phyloP scores from a whole-genome alignment of 2,888 invertebrate species.

The Scaptomyza polygonia region DNA sequence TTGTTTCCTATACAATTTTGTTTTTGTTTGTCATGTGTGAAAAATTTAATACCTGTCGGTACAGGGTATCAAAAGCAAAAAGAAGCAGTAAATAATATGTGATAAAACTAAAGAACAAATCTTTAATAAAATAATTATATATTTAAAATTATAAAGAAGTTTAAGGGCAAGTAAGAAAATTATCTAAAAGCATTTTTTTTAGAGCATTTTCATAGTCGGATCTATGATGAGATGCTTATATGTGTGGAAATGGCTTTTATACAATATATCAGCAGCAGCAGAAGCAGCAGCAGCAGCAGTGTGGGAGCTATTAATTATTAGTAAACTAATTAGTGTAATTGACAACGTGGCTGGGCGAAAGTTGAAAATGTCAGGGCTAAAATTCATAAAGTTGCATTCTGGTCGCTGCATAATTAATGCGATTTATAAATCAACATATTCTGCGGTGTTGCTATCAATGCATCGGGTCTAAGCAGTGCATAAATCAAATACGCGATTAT shows the following conservation, averaged over 20 bases:
- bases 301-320: constrained; percentile 63
- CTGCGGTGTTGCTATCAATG: constrained; percentile 47
- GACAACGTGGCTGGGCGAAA: constrained; percentile 46
- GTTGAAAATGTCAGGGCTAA: constrained; percentile 49
- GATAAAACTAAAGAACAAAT: background rate
- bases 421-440: constrained; percentile 51
- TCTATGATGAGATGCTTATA: background rate
- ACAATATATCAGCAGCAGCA: background rate
- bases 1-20: background rate
- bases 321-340: constrained; percentile 71
- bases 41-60: background rate
- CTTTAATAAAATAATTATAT: too few relatives aligned
- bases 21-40: background rate
- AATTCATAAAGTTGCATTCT: constrained; percentile 46
- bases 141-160: too few relatives aligned
- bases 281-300: constrained; percentile 1
- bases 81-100: too few relatives aligned
- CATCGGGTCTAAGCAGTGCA: constrained; percentile 45
- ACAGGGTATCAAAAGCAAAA: background rate
- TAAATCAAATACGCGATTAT: constrained; percentile 62
- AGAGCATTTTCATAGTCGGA: background rate
- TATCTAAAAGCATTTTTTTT: too few relatives aligned
- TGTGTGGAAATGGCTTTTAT: constrained; percentile 8
- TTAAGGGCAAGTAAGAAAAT: too few relatives aligned
- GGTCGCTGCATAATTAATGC: constrained; percentile 68